phyloP scores from a whole-genome alignment of 2,113 vertebrate genomes.

The Aramus guarauna region DNA sequence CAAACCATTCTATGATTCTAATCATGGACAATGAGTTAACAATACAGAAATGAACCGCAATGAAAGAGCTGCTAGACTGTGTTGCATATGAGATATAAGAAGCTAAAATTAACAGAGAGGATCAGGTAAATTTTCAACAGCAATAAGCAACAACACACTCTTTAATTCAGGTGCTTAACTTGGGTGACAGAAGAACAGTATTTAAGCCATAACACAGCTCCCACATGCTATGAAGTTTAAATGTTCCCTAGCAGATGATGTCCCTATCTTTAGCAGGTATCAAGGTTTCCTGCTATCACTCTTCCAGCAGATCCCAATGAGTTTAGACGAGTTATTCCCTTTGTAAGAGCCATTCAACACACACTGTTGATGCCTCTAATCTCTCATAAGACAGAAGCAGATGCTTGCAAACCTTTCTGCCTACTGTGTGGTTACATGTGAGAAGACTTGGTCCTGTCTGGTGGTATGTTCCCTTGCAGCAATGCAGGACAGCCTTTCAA shows the following conservation, averaged over 20 bases:
- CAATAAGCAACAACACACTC: background rate
- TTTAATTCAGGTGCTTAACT: background rate
- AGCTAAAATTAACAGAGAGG: background rate
- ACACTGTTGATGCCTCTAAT: background rate
- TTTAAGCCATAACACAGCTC: background rate
- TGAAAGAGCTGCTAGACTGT: background rate
- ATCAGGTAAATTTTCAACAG: background rate
- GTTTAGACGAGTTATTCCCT: background rate
- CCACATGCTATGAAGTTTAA: background rate
- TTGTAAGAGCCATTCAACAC: background rate
- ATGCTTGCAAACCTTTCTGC: background rate
- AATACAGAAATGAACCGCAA: background rate
- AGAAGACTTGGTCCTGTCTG: background rate
- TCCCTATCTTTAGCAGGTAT: background rate
- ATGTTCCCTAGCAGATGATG: background rate
- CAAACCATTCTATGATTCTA: no score
- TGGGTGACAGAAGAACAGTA: background rate
- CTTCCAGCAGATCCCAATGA: background rate
- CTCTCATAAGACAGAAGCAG: background rate
- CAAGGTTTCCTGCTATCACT: background rate
- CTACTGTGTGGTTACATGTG: accelerated
- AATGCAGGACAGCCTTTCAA: background rate
- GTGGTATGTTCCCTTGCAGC: background rate
- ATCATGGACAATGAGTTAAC: background rate
- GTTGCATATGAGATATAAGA: background rate